A percentile compares a stretch with the other conserved stretches of the same genome.
phyloP scores from a whole-genome alignment of 2,113 vertebrate genomes.

The Ammodytes marinus region DNA sequence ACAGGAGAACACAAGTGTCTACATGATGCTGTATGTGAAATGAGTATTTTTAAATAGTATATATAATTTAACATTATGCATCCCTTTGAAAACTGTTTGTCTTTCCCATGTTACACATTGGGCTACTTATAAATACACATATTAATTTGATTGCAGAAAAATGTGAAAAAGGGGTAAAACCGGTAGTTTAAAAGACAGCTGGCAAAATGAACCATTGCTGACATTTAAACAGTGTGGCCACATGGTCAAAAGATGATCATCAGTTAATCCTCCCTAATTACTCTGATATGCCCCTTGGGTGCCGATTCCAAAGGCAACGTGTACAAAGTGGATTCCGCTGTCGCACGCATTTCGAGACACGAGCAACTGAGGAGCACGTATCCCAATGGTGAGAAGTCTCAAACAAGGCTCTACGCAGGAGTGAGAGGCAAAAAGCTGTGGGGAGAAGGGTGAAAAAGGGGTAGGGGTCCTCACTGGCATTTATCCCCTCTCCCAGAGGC shows the following conservation, averaged over 20 bases:
- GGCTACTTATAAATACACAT: slow-evolving; percentile 18
- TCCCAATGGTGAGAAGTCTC: slow-evolving; percentile 62
- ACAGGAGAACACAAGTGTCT: slow-evolving; percentile 66
- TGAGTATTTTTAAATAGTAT: slow-evolving; percentile 29
- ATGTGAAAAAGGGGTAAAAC: slow-evolving; percentile 46
- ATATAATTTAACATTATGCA: slow-evolving; percentile 36
- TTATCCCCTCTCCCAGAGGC: slow-evolving; percentile 60
- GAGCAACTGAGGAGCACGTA: slow-evolving; percentile 54
- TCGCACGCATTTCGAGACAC: slow-evolving; percentile 73
- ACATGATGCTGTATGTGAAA: slow-evolving; percentile 57
- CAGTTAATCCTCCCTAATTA: slow-evolving; percentile 84
- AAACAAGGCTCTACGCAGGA: slow-evolving; percentile 57
- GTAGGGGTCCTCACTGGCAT: slow-evolving; percentile 41
- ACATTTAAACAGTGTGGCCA: slow-evolving; percentile 85
- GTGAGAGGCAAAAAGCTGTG: slow-evolving; percentile 19
- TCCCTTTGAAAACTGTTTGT: slow-evolving; percentile 9
- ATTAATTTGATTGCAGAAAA: slow-evolving; percentile 21
- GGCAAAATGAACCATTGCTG: slow-evolving; percentile 85
- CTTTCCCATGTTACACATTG: background rate
- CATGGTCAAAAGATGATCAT: slow-evolving; percentile 84
- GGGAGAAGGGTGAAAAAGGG: slow-evolving; percentile 24
- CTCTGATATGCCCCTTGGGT: slow-evolving; percentile 75
- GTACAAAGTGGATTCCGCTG: slow-evolving; percentile 70
- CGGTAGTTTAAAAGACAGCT: slow-evolving; percentile 84
- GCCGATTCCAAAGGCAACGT: slow-evolving; percentile 54